These are phyloP conservation scores for Furnarius figulus DNA, from an alignment of 2,113 vertebrate genomes.

Conservation along the genomic window DNA sequence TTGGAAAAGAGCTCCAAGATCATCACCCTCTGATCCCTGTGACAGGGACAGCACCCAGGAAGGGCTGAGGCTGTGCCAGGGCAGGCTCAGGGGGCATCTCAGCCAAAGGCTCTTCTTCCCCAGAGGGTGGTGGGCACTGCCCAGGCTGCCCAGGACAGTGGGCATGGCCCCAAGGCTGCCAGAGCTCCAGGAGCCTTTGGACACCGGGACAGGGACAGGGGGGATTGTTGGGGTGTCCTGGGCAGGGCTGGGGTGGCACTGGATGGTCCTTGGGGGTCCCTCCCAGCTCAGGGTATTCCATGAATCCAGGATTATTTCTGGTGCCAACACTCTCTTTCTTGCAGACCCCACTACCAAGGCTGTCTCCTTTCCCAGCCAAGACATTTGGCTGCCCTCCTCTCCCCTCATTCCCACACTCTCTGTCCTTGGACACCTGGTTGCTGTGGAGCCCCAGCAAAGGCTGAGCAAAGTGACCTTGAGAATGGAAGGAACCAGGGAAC, in stretches of 20 bases:
- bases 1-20: neutral
- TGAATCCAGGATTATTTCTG: too few relatives aligned
- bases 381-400: neutral
- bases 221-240: neutral
- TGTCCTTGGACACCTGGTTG: neutral
- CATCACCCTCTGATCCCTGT: too few relatives aligned
- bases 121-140: too few relatives aligned
- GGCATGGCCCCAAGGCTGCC: too few relatives aligned
- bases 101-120: too few relatives aligned
- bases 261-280: neutral
- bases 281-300: neutral
- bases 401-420: neutral
- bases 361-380: neutral
- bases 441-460: neutral
- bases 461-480: neutral
- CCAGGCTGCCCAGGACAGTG: too few relatives aligned
- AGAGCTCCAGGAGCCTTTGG: too few relatives aligned
- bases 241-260: neutral
- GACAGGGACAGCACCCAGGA: too few relatives aligned
- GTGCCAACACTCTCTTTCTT: neutral
- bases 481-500: neutral
- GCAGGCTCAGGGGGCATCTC: too few relatives aligned
- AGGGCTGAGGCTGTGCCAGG: too few relatives aligned
- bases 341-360: neutral
- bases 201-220: too few relatives aligned